Conservation (phyloP, 2,888 invertebrate species). For the Pyrrhia umbra region DNA sequence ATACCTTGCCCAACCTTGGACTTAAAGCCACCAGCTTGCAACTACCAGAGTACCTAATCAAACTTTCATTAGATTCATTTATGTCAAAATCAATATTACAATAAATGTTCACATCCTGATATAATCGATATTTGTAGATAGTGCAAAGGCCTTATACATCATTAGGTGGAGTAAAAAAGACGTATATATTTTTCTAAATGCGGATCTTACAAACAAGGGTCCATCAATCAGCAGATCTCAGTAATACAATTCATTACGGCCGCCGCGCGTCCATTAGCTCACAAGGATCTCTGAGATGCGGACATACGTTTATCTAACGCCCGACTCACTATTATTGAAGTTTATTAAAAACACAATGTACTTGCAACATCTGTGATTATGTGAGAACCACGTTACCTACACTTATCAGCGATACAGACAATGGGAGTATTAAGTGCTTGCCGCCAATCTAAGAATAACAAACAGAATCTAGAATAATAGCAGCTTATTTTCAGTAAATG, state of each 20-base stretch:
- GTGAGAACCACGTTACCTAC: conserved; percentile 34
- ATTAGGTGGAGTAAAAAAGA: not conserved
- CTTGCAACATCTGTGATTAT: conserved; percentile 41
- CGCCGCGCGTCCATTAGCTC: conserved; percentile 50
- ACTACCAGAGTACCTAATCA: no score
- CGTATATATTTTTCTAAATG: conserved; percentile 34
- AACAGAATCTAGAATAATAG: conserved; percentile 20
- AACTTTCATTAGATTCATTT: no score
- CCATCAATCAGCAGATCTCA: conserved; percentile 61
- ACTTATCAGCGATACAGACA: conserved; percentile 38
- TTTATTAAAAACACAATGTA: conserved; percentile 46
- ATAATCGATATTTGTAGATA: not conserved
- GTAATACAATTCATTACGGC: conserved; percentile 56
- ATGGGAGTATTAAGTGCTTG: conserved; percentile 32
- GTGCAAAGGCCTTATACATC: conserved; percentile 12
- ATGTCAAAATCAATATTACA: not conserved
- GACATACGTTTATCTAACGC: conserved; percentile 14
- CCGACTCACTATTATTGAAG: conserved; percentile 18
- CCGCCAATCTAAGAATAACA: conserved; percentile 9
- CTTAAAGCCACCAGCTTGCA: no score
- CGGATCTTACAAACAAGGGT: conserved; percentile 49
- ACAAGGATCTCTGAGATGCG: conserved; percentile 18
- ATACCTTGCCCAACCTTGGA: no score
- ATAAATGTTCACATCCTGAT: not conserved
- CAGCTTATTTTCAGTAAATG: not conserved